A percentile compares a stretch with the other conserved stretches of the same genome.
phyloP scores from a whole-genome alignment of 2,113 vertebrate genomes.

The Ceuthmochares aereus region DNA sequence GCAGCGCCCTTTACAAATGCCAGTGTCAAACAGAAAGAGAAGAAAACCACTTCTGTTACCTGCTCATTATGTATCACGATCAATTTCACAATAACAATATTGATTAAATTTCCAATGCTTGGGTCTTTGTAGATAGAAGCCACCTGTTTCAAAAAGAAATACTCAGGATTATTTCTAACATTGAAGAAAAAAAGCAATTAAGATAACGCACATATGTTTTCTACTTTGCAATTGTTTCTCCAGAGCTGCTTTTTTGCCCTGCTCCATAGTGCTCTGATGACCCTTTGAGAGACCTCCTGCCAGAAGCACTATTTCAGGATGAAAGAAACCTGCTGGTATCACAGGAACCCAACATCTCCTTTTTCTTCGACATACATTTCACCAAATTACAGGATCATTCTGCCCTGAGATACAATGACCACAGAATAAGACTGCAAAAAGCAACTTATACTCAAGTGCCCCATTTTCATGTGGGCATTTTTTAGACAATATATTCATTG shows the following conservation, averaged over 20 bases:
- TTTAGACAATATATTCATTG: background rate
- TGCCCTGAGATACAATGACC: background rate
- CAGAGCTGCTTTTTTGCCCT: background rate
- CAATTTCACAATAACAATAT: slow-evolving; percentile 97
- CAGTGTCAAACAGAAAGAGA: background rate
- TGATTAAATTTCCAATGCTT: slow-evolving; percentile 98
- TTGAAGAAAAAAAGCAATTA: slow-evolving; percentile 33
- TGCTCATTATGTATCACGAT: slow-evolving; percentile 94
- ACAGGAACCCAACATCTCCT: background rate
- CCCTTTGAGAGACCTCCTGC: background rate
- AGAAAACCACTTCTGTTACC: slow-evolving; percentile 80
- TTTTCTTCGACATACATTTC: background rate
- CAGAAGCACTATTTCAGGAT: background rate
- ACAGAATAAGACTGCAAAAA: background rate
- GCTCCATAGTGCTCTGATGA: background rate
- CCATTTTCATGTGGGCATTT: background rate
- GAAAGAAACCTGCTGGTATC: background rate
- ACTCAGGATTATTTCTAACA: slow-evolving; percentile 56
- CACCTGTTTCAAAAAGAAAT: slow-evolving; percentile 84
- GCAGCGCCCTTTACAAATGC: background rate
- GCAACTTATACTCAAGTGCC: background rate
- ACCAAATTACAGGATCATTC: background rate
- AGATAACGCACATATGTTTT: background rate
- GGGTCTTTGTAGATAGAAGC: slow-evolving; percentile 98
- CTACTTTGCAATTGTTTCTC: background rate